Conservation (phyloP, 2,888 invertebrate genomes). For the Nephrotoma appendiculata region DNA sequence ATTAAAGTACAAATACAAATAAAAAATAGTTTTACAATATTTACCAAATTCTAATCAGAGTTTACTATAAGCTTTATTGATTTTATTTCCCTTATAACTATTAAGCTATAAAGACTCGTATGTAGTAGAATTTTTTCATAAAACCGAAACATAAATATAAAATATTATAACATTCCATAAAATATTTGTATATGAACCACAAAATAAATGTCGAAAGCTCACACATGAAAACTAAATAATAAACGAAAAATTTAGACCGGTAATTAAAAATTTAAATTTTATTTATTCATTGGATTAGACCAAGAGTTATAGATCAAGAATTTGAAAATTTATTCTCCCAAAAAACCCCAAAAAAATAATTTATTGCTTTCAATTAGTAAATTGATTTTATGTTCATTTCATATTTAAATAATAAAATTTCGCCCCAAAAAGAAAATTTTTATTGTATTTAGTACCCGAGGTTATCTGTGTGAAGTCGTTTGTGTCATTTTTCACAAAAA, state of each 20-base stretch:
- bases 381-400: neutral
- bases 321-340: neutral
- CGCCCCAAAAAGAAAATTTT: neutral
- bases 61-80: no score
- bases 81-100: no score
- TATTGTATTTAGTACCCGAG: neutral
- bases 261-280: neutral
- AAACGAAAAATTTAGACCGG: neutral
- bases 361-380: neutral
- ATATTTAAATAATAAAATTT: neutral
- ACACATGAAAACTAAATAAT: neutral
- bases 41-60: no score
- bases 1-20: no score
- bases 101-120: no score
- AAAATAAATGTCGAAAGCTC: neutral
- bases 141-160: neutral
- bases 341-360: neutral
- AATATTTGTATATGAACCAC: neutral
- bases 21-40: no score
- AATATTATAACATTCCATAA: neutral
- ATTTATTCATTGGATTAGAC: neutral
- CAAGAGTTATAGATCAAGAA: neutral
- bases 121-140: neutral
- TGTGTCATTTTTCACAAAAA: neutral
- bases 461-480: neutral